Evolutionary conservation across 2,888 invertebrate genomes (phyloP).

Genomic region (Hetaerina titia): DNA sequence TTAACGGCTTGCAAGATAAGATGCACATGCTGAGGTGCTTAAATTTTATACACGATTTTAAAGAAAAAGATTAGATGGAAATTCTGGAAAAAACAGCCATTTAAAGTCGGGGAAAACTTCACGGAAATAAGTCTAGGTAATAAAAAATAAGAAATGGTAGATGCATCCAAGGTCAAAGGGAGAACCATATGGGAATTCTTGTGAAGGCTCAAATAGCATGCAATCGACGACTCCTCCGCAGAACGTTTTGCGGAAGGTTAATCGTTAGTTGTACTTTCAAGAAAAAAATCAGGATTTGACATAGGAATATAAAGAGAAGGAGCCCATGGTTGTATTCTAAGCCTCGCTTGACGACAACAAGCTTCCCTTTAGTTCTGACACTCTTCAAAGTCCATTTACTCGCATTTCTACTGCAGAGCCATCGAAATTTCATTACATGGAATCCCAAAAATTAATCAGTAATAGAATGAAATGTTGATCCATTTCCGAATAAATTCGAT

Average conservation of each 20-base stretch:
- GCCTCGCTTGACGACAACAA: not conserved
- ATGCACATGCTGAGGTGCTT: too few relatives aligned
- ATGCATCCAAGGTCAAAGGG: constrained; percentile 12
- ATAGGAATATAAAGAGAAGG: not conserved
- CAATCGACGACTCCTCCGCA: constrained; percentile 11
- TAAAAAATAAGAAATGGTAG: not conserved
- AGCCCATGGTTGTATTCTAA: too few relatives aligned
- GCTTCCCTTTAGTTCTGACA: not conserved
- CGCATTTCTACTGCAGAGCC: not conserved
- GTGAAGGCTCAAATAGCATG: constrained; percentile 17
- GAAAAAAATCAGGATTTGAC: not conserved
- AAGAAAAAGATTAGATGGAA: too few relatives aligned
- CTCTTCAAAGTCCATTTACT: not conserved
- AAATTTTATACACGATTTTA: too few relatives aligned
- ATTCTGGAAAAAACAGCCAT: too few relatives aligned
- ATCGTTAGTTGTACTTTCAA: not conserved
- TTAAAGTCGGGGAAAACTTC: too few relatives aligned
- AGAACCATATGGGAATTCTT: not conserved
- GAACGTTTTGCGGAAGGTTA: constrained; percentile 51
- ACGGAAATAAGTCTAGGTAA: too few relatives aligned
- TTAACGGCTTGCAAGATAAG: too few relatives aligned
- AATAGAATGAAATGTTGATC: too few relatives aligned
- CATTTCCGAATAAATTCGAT: too few relatives aligned
- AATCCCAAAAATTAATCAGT: not conserved
- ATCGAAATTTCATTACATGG: not conserved